Conservation (phyloP, 2,113 vertebrate species). For the Phrynosoma platyrhinos region DNA sequence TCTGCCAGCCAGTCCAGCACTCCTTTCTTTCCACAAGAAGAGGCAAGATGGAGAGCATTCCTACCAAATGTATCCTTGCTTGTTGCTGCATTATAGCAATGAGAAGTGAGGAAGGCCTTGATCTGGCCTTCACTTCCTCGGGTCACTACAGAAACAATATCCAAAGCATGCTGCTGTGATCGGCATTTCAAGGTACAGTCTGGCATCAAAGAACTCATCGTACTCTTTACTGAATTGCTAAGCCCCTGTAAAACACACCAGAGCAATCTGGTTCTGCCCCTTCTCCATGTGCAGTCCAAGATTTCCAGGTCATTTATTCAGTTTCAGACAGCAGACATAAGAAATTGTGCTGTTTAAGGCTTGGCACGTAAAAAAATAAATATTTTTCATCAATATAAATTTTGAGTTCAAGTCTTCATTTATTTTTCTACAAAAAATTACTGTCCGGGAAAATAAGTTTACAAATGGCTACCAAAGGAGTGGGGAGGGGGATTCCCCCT, state of each 20-base stretch:
- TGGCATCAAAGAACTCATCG: slow-evolving; percentile 85
- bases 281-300: slow-evolving; percentile 80
- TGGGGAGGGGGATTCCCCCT: slow-evolving; percentile 89
- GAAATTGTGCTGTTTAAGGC: slow-evolving; percentile 70
- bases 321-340: slow-evolving; percentile 79
- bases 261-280: slow-evolving; percentile 63
- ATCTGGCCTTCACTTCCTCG: slow-evolving; percentile 88
- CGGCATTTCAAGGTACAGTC: slow-evolving; percentile 94
- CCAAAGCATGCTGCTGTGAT: slow-evolving; percentile 89
- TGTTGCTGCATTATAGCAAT: slow-evolving; percentile 91
- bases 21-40: slow-evolving; percentile 90
- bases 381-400: slow-evolving; percentile 80
- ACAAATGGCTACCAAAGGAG: slow-evolving; percentile 76
- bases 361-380: slow-evolving; percentile 83
- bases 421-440: slow-evolving; percentile 64
- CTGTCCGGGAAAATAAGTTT: slow-evolving; percentile 74
- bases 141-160: slow-evolving; percentile 91
- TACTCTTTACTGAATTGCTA: slow-evolving; percentile 64
- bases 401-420: slow-evolving; percentile 71
- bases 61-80: slow-evolving; percentile 91
- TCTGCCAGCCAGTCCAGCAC: slow-evolving; percentile 92
- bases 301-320: slow-evolving; percentile 76
- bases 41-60: slow-evolving; percentile 89
- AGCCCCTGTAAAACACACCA: slow-evolving; percentile 40
- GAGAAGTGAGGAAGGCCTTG: slow-evolving; percentile 86